Evolutionary conservation across 1,140 invertebrate species (phyloP).

Genomic region (Aphelinus atriplicis): DNA sequence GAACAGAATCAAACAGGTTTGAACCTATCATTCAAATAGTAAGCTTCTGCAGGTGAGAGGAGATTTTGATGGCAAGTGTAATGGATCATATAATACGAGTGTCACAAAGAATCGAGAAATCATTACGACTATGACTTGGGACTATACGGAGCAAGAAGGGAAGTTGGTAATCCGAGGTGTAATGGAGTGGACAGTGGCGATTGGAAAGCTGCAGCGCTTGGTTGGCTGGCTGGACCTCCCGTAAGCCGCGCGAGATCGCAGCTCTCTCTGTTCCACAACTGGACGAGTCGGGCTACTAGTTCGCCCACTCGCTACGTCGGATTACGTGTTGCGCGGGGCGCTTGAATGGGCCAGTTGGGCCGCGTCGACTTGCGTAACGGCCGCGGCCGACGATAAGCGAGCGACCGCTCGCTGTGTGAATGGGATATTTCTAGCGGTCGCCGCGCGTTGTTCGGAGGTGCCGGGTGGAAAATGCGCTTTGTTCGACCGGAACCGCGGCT

Average conservation of each 20-base stretch:
- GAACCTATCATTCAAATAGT: too few species aligned
- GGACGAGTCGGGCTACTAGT: constrained; percentile 17
- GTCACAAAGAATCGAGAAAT: too few species aligned
- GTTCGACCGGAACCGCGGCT: not conserved
- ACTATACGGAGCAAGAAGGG: too few species aligned
- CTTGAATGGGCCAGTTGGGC: constrained; percentile 15
- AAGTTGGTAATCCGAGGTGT: too few species aligned
- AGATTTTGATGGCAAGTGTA: too few species aligned
- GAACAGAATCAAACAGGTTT: too few species aligned
- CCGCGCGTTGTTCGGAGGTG: not conserved
- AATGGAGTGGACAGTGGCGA: too few species aligned
- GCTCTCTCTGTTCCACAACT: constrained; percentile 2
- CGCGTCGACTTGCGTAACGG: constrained; percentile 3
- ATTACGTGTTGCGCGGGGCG: constrained; percentile 3
- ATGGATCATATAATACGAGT: too few species aligned
- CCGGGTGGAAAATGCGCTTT: not conserved
- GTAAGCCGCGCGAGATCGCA: not conserved
- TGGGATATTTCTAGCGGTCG: constrained; percentile 21
- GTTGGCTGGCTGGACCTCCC: too few species aligned
- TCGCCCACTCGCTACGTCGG: constrained; percentile 25
- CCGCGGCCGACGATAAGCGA: constrained; percentile 18
- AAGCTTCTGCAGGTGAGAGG: too few species aligned
- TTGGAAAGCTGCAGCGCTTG: too few species aligned
- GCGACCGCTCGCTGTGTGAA: constrained; percentile 12
- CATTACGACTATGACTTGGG: too few species aligned